These are phyloP conservation scores for Tenualosa ilisha DNA, from an alignment of 2,797 vertebrate genomes.

Conservation along the genomic window DNA sequence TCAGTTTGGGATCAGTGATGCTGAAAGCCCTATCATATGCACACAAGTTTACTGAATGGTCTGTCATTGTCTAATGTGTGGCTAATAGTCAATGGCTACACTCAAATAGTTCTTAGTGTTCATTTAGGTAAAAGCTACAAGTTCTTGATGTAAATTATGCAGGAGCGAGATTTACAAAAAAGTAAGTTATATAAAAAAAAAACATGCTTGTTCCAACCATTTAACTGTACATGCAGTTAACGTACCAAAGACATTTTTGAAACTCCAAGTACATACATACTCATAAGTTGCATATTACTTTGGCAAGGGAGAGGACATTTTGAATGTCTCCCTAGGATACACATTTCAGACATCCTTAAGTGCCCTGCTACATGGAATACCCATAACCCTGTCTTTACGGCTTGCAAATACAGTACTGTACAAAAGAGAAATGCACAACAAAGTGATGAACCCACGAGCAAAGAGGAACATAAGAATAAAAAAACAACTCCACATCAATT, in stretches of 20 bases:
- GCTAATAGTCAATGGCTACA: not conserved
- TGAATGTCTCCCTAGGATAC: conserved; percentile 65
- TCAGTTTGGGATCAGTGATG: conserved; percentile 34
- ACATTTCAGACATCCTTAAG: conserved; percentile 58
- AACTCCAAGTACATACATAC: conserved; percentile 51
- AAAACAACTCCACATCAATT: conserved; percentile 61
- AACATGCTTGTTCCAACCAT: conserved; percentile 74
- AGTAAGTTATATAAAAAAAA: conserved; percentile 65
- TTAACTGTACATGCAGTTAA: conserved; percentile 70
- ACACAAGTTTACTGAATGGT: not conserved
- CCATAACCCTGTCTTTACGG: conserved; percentile 41
- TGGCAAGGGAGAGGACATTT: conserved; percentile 69
- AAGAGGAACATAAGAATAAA: conserved; percentile 60
- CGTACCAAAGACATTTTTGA: conserved; percentile 52
- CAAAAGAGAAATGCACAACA: conserved; percentile 71
- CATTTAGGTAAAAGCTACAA: conserved; percentile 7
- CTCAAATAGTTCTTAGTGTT: not conserved
- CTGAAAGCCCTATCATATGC: conserved; percentile 26
- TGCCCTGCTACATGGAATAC: conserved; percentile 66
- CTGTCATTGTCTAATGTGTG: not conserved
- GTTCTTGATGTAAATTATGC: not conserved
- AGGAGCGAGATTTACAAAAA: conserved; percentile 30
- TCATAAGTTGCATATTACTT: conserved; percentile 74
- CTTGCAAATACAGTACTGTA: conserved; percentile 70
- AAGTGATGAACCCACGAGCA: conserved; percentile 67